Conservation (phyloP, 2,888 invertebrate species). For the Pyrgus malvae region DNA sequence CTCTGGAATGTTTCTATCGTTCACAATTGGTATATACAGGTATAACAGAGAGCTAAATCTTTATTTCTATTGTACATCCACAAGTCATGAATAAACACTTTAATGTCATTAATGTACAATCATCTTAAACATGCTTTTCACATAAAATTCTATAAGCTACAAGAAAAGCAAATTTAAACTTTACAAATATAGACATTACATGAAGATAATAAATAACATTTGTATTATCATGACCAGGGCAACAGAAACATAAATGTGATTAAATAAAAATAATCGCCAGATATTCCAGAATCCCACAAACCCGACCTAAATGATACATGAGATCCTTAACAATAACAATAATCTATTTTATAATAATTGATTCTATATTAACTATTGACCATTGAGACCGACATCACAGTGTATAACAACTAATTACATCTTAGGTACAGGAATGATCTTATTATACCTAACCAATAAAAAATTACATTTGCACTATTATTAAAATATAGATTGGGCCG, state of each 20-base stretch:
- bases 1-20: conserved; percentile 78
- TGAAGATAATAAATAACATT: conserved; percentile 25
- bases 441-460: conserved; percentile 56
- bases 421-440: conserved; percentile 81
- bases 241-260: conserved; percentile 45
- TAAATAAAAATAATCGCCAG: conserved; percentile 62
- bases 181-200: conserved; percentile 22
- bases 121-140: conserved; percentile 34
- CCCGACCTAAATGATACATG: conserved; percentile 73
- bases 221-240: conserved; percentile 28
- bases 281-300: conserved; percentile 72
- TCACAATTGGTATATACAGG: conserved; percentile 60
- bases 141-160: conserved; percentile 28
- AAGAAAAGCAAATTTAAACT: conserved; percentile 27
- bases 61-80: conserved; percentile 35
- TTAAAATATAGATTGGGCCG: conserved; percentile 55
- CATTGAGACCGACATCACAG: conserved; percentile 80
- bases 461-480: conserved; percentile 75
- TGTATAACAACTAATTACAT: conserved; percentile 73
- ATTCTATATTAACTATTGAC: conserved; percentile 76
- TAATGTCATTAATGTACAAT: conserved; percentile 30
- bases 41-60: conserved; percentile 63
- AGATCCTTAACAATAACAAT: conserved; percentile 81
- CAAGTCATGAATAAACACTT: conserved; percentile 33
- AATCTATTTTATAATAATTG: conserved; percentile 74